Evolutionary conservation across 2,888 invertebrate genomes (phyloP).

Genomic region (Eupsilia transversa): DNA sequence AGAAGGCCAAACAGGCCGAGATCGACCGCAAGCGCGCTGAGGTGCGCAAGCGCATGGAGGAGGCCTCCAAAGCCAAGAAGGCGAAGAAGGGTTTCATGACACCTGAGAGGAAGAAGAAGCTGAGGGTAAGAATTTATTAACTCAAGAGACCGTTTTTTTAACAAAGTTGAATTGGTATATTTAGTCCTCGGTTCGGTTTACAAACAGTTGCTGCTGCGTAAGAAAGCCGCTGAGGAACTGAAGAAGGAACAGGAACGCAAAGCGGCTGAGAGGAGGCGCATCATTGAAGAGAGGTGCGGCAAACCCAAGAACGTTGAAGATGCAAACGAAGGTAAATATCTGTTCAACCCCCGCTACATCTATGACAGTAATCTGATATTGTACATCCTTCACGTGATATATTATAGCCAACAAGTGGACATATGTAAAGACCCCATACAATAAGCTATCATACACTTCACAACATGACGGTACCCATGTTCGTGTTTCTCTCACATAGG

Average conservation of each 20-base stretch:
- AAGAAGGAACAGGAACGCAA: slow-evolving; percentile 99
- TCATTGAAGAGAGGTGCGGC: slow-evolving; percentile 98
- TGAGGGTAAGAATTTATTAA: slow-evolving; percentile 93
- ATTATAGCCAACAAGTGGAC: slow-evolving; percentile 53
- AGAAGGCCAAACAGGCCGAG: slow-evolving; percentile 99
- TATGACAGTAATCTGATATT: slow-evolving; percentile 39
- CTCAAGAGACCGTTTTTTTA: not conserved
- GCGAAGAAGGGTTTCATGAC: slow-evolving; percentile 99
- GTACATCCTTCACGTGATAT: slow-evolving; percentile 44
- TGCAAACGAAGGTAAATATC: slow-evolving; percentile 96
- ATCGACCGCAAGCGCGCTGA: slow-evolving; percentile 99
- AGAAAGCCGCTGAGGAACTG: slow-evolving; percentile 99
- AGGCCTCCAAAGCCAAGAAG: slow-evolving; percentile 99
- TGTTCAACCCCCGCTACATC: slow-evolving; percentile 33
- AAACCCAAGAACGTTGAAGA: slow-evolving; percentile 97
- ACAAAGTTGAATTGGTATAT: not conserved
- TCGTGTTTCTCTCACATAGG: slow-evolving; percentile 67
- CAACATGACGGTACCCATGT: slow-evolving; percentile 68
- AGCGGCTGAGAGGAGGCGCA: slow-evolving; percentile 99
- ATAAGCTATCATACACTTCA: slow-evolving; percentile 74
- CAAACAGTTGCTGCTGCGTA: slow-evolving; percentile 98
- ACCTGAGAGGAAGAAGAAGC: slow-evolving; percentile 99
- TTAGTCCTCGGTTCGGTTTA: slow-evolving; percentile 20
- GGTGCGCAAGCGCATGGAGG: slow-evolving; percentile 99
- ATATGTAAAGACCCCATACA: slow-evolving; percentile 58